A percentile compares a stretch with the other conserved stretches of the same genome.
Evolutionary conservation across 2,797 vertebrate genomes (phyloP).

Genomic region (Halcyon badia): DNA sequence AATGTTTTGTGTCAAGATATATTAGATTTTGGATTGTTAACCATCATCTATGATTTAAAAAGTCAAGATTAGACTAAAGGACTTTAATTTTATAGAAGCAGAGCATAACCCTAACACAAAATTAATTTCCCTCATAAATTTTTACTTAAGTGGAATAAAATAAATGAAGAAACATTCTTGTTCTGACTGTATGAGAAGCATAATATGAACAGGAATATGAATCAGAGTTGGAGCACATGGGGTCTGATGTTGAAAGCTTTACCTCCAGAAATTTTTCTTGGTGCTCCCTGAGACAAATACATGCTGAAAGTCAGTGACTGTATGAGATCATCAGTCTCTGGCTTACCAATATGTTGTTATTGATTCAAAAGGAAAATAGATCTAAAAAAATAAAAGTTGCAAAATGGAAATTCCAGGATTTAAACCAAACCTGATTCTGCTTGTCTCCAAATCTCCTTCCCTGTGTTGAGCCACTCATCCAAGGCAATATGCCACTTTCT

Average conservation of each 20-base stretch:
- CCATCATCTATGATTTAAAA: conserved; percentile 41
- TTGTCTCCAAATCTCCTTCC: neutral
- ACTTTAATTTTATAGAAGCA: conserved; percentile 13
- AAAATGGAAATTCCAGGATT: neutral
- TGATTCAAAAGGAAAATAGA: neutral
- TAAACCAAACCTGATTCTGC: neutral
- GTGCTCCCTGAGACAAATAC: neutral
- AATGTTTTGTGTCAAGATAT: conserved; percentile 47
- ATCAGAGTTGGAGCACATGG: neutral
- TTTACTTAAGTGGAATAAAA: conserved; percentile 46
- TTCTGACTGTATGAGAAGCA: neutral
- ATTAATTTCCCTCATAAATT: conserved; percentile 49
- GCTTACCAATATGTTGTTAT: neutral
- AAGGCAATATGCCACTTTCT: neutral
- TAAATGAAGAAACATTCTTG: neutral
- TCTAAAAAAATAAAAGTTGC: rapidly evolving
- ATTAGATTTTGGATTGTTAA: conserved; percentile 56
- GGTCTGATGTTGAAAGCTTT: neutral
- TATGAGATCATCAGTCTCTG: neutral
- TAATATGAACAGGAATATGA: neutral
- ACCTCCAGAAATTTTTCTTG: neutral
- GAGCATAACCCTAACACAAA: conserved; percentile 30
- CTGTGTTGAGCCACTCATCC: neutral
- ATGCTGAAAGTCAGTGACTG: neutral
- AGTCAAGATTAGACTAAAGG: conserved; percentile 1